Evolutionary conservation across 2,888 invertebrate genomes (phyloP).

Genomic region (Odontocerum albicorne): DNA sequence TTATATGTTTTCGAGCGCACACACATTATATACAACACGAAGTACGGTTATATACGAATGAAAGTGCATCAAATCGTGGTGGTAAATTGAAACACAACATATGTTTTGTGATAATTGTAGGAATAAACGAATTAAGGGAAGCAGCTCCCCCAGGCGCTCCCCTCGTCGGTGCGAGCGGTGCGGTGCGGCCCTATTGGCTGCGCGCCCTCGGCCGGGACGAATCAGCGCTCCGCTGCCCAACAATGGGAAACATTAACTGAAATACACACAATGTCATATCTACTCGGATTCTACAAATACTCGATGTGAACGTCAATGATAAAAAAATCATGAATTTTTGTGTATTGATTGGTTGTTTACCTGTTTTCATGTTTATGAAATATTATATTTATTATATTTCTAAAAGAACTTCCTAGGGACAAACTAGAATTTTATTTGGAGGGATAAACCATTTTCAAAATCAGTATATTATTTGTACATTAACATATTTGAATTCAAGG

Average conservation of each 20-base stretch:
- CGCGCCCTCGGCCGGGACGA: slow-evolving; percentile 19
- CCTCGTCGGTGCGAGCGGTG: slow-evolving; percentile 17
- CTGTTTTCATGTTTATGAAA: no score
- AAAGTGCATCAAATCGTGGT: slow-evolving; percentile 16
- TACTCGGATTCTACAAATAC: not conserved
- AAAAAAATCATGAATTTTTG: slow-evolving; percentile 1
- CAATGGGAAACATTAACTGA: slow-evolving; percentile 23
- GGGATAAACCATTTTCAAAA: no score
- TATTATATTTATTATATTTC: no score
- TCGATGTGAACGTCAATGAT: not conserved
- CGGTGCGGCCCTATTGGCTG: slow-evolving; percentile 24
- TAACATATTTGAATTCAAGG: no score
- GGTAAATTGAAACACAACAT: slow-evolving; percentile 16
- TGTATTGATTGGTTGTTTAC: no score
- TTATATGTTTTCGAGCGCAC: no score
- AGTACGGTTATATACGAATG: no score
- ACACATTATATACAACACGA: no score
- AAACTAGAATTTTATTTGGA: no score
- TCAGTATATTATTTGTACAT: no score
- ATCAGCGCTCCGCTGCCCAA: slow-evolving; percentile 22
- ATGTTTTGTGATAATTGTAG: slow-evolving; percentile 31
- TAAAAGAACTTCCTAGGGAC: no score
- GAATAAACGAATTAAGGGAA: slow-evolving; percentile 32
- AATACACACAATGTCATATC: not conserved
- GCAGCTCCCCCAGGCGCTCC: slow-evolving; percentile 11